These are phyloP conservation scores for Perognathus longimembris DNA, from an alignment of 2,113 vertebrate species.

Conservation along the genomic window DNA sequence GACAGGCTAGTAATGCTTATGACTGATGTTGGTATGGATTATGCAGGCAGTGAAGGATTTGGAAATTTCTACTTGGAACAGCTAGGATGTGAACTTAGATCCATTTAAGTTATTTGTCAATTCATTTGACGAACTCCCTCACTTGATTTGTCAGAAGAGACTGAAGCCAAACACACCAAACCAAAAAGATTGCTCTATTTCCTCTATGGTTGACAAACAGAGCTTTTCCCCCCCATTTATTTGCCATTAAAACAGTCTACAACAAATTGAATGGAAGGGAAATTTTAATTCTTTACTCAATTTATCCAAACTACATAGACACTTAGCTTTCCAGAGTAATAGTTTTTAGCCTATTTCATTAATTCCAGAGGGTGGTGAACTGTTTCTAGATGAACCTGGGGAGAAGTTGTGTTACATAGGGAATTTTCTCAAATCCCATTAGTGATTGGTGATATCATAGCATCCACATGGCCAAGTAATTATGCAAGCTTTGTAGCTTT, in stretches of 20 bases:
- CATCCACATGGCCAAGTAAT: neutral
- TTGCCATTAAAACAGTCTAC: conserved; percentile 64
- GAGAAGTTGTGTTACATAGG: conserved; percentile 1
- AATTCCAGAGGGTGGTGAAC: conserved; percentile 57
- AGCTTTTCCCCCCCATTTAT: conserved; percentile 58
- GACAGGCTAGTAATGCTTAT: neutral
- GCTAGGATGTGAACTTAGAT: neutral
- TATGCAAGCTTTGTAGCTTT: neutral
- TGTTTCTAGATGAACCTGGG: conserved; percentile 65
- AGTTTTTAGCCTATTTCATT: conserved; percentile 74
- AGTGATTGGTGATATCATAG: neutral
- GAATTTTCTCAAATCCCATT: neutral
- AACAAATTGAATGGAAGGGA: conserved; percentile 71
- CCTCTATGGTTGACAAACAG: conserved; percentile 38
- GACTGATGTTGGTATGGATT: neutral
- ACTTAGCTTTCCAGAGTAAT: conserved; percentile 70
- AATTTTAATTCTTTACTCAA: conserved; percentile 76
- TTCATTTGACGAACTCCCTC: conserved; percentile 53
- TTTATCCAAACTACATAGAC: conserved; percentile 72
- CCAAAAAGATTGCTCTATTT: conserved; percentile 61
- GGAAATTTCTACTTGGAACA: neutral
- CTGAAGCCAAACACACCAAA: conserved; percentile 59
- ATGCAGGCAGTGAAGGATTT: neutral
- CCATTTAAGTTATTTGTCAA: conserved; percentile 55
- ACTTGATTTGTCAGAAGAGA: conserved; percentile 64